Percentiles rank a stretch among this genome's conserved stretches.
Evolutionary conservation across 2,888 invertebrate genomes (phyloP).

Genomic region (Thereva nobilitata): DNA sequence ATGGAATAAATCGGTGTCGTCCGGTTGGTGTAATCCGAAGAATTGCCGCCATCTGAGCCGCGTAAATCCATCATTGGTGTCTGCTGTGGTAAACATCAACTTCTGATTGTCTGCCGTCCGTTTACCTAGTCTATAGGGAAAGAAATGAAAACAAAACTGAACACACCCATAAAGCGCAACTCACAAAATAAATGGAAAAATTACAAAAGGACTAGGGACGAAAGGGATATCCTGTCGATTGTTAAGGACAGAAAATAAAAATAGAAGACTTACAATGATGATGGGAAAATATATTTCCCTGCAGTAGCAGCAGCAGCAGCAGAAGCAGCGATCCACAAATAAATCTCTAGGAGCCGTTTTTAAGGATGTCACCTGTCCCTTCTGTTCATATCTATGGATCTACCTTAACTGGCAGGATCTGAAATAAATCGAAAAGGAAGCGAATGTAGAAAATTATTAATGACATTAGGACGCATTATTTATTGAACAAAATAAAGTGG

Average conservation of each 20-base stretch:
- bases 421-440: constrained; percentile 2
- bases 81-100: constrained; percentile 24
- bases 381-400: constrained; percentile 33
- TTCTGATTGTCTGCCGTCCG: constrained; percentile 14
- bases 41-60: constrained; percentile 50
- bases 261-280: constrained; percentile 7
- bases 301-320: not conserved
- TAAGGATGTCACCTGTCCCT: constrained; percentile 37
- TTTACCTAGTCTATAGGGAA: not conserved
- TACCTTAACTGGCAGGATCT: constrained; percentile 2
- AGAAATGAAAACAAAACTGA: constrained; percentile 1
- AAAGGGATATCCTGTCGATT: not conserved
- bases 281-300: constrained; percentile 12
- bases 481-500: constrained; percentile 6
- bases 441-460: not conserved
- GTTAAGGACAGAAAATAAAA: too few relatives aligned
- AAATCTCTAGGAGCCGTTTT: constrained; percentile 25
- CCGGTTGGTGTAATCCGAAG: constrained; percentile 64
- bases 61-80: constrained; percentile 43
- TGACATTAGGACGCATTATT: not conserved
- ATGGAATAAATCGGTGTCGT: constrained; percentile 76
- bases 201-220: not conserved
- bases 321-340: constrained; percentile 6
- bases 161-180: not conserved
- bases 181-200: constrained; percentile 9